Evolutionary conservation across 1,140 invertebrate species (phyloP), one percentile per base, ranked within the genome.

Genomic region (Pollicipes pollicipes): DNA sequence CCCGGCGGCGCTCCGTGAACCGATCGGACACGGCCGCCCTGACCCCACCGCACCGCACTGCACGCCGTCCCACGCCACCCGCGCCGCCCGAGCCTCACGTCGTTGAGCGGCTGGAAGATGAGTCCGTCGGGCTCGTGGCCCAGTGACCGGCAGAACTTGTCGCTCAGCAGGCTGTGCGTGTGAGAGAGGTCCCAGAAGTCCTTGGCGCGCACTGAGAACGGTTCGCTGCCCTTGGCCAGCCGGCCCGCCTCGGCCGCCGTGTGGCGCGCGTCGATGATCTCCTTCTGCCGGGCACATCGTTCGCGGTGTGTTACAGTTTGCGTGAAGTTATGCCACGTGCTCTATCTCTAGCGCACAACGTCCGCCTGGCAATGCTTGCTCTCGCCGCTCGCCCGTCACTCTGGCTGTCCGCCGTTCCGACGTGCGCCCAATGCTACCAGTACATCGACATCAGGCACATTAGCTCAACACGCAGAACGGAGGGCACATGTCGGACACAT

Each of bases 51-150:
- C 45, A 45, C 26, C 30, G n/a, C 35, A 67, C 13, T n/a, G 35
- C 24, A 72, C 28, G 66, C 26, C 26, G 64, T 68, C 71, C n/a
- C 24, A 28, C 35, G 6, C 35, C 17, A 35, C 35, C 35, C 35
- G 17, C 35, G 17, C 35, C 35, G 17, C 6, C 17, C 35, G 35
- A 6, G 6, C 70, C 77, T 77, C 78, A 88, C 87, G 76, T 92
- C 88, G 73, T 85, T 84, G 0, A 88, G 84, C 0, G 97, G 97
- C 79, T 99, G 97, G 79, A 98, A 99, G 76, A 99, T 95, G 0
- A 99, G 82, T 67, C 97, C 97, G 79, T 99, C 97, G 0, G 96
- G 94, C 80, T 98, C 94, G 78, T 99, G 97, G 29, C 85, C 83
- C 1, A 99, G 80, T 68, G 88, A 85, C 73, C 87, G 87, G 0